A percentile compares a stretch with the other conserved stretches of the same genome.
phyloP scores from a whole-genome alignment of 2,113 vertebrate species.

The Muntiacus reevesi region DNA sequence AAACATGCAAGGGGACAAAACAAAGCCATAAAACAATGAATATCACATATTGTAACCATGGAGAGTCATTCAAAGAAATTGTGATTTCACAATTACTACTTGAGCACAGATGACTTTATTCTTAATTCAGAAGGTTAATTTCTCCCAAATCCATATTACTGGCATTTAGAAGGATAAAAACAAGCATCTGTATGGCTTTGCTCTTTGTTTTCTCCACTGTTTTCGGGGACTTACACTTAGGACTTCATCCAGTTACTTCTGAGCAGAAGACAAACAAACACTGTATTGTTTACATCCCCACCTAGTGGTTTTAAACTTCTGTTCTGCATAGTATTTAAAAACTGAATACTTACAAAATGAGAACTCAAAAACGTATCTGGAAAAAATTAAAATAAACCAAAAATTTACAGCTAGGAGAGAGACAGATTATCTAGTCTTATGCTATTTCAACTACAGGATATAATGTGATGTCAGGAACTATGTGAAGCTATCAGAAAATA shows the following conservation, averaged over 20 bases:
- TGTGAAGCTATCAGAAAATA: not conserved
- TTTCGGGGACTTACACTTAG: not conserved
- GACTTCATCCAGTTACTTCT: slow-evolving; percentile 23
- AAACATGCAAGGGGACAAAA: slow-evolving; percentile 16
- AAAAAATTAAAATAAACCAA: not conserved
- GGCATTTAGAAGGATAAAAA: slow-evolving; percentile 45
- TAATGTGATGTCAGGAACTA: slow-evolving; percentile 1
- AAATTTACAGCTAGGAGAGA: not conserved
- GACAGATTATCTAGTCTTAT: not conserved
- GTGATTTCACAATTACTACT: not conserved
- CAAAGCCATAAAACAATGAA: not conserved
- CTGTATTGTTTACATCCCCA: slow-evolving; percentile 68
- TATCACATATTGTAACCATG: not conserved
- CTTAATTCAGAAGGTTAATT: slow-evolving; percentile 48
- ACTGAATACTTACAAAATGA: slow-evolving; percentile 8
- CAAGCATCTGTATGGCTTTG: not conserved
- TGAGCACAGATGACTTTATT: slow-evolving; percentile 33
- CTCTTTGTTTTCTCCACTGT: slow-evolving; percentile 42
- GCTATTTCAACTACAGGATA: slow-evolving; percentile 2
- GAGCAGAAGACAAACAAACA: slow-evolving; percentile 5
- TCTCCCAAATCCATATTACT: not conserved
- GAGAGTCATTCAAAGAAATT: not conserved
- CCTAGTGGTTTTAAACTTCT: slow-evolving; percentile 69
- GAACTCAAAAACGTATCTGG: not conserved
- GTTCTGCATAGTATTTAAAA: slow-evolving; percentile 68